Percentiles rank a stretch among this genome's conserved stretches.
phyloP scores from a whole-genome alignment of 1,140 invertebrate species.

The Drosophila dunni region DNA sequence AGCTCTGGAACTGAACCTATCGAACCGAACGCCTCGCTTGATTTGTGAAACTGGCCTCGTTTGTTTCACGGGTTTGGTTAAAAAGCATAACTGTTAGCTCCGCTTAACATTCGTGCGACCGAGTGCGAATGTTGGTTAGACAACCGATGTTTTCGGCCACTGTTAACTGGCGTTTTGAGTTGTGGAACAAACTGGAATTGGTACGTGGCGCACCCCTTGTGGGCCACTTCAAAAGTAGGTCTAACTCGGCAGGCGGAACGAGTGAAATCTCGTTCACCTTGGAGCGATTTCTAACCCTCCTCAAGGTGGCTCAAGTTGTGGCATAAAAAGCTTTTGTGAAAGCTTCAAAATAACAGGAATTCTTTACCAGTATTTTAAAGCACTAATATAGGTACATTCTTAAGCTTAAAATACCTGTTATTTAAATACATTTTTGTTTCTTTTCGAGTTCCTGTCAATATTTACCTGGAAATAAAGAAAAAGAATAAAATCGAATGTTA shows the following conservation, averaged over 20 bases:
- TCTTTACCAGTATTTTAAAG: constrained; percentile 25
- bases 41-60: constrained; percentile 84
- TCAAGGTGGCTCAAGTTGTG: constrained; percentile 28
- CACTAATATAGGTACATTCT: neutral
- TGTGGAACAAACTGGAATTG: constrained; percentile 38
- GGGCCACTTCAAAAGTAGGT: constrained; percentile 55
- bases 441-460: constrained; percentile 44
- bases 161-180: constrained; percentile 59
- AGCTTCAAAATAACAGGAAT: constrained; percentile 18
- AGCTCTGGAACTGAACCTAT: constrained; percentile 66
- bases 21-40: constrained; percentile 79
- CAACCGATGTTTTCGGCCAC: constrained; percentile 55
- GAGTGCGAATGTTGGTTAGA: constrained; percentile 30
- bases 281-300: constrained; percentile 17
- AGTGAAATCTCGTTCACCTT: constrained; percentile 34
- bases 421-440: constrained; percentile 20
- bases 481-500: constrained; percentile 34
- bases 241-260: constrained; percentile 27
- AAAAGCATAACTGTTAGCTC: constrained; percentile 56
- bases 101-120: constrained; percentile 42
- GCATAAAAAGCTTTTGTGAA: constrained; percentile 7
- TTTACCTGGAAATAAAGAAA: constrained; percentile 72
- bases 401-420: constrained; percentile 47
- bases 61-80: constrained; percentile 67
- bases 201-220: constrained; percentile 28